Evolutionary conservation across 2,113 vertebrate species (phyloP).

Genomic region (Ameiurus melas): DNA sequence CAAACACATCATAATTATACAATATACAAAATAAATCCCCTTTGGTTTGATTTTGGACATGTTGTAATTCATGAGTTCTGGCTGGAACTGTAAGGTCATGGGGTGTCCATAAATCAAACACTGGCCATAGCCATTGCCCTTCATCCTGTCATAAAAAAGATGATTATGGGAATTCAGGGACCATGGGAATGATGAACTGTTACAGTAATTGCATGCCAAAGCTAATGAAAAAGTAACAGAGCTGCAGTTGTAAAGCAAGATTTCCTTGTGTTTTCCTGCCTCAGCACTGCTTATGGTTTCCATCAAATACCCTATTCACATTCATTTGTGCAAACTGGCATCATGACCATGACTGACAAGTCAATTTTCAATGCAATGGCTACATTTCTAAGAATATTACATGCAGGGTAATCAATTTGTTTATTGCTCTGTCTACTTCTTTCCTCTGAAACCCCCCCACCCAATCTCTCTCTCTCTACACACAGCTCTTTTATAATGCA

Average conservation of each 20-base stretch:
- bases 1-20: neutral
- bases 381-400: constrained; percentile 1
- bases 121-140: constrained; percentile 10
- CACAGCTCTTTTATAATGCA: neutral
- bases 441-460: too few species aligned
- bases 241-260: neutral
- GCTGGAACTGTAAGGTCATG: neutral
- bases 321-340: constrained; percentile 33
- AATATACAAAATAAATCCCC: neutral
- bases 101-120: constrained; percentile 16
- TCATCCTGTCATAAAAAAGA: constrained; percentile 11
- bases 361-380: neutral
- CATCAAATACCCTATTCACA: constrained; percentile 9
- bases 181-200: neutral
- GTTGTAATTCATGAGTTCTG: constrained; percentile 10
- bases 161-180: constrained; percentile 8
- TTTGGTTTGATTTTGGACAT: constrained; percentile 7
- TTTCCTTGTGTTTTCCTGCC: neutral
- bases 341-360: neutral
- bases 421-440: constrained; percentile 6
- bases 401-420: constrained; percentile 21
- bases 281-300: neutral
- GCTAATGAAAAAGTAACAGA: neutral
- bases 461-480: neutral
- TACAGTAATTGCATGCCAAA: neutral